phyloP scores from a whole-genome alignment of 2,797 vertebrate species.

The Pantherophis alleghaniensis region DNA sequence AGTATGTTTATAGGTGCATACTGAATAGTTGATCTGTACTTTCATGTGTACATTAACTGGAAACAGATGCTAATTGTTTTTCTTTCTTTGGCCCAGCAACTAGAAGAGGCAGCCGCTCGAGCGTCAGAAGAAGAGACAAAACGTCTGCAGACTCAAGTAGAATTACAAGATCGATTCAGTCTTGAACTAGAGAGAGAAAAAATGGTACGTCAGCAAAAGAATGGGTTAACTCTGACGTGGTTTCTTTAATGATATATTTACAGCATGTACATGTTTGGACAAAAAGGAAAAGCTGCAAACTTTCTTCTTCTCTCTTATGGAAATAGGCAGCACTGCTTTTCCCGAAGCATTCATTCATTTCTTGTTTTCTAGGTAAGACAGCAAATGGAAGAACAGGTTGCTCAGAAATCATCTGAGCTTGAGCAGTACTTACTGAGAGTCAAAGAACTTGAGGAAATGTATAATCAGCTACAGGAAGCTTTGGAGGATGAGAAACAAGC shows the following conservation, averaged over 20 bases:
- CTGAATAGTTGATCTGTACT: not conserved
- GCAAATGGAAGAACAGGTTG: constrained; percentile 94
- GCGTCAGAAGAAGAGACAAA: constrained; percentile 87
- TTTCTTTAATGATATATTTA: not conserved
- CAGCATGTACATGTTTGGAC: not conserved
- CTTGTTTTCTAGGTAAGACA: constrained; percentile 81
- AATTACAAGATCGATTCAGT: constrained; percentile 89
- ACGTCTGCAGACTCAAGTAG: constrained; percentile 87
- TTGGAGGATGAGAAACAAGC: constrained; percentile 89
- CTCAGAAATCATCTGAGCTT: constrained; percentile 92
- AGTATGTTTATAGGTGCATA: not conserved
- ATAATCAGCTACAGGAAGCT: constrained; percentile 87
- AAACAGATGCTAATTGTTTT: not conserved
- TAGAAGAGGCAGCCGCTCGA: constrained; percentile 86
- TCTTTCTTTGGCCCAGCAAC: constrained; percentile 75
- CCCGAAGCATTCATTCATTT: constrained; percentile 13
- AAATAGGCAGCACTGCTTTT: not conserved
- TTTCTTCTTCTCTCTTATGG: constrained; percentile 4
- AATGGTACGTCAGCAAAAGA: constrained; percentile 66
- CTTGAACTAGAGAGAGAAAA: constrained; percentile 92
- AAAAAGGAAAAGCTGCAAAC: not conserved
- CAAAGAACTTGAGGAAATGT: constrained; percentile 91
- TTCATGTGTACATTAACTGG: not conserved
- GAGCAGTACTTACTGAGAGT: constrained; percentile 93
- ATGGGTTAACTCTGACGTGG: not conserved